Evolutionary conservation across 2,113 vertebrate genomes (phyloP).

Genomic region (Ptyas mucosa): DNA sequence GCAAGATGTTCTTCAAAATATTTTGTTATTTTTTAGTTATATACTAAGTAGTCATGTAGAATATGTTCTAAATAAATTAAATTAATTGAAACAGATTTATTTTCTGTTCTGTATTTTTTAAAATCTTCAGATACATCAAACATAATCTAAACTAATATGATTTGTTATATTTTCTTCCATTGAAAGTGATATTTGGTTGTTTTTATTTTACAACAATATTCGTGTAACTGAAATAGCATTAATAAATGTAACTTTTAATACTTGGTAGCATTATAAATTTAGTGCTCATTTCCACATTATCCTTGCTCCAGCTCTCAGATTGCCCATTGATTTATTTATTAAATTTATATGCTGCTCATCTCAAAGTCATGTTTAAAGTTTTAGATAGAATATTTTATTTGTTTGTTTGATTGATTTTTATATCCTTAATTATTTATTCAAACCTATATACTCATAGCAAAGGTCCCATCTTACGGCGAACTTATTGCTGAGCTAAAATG

Average conservation of each 20-base stretch:
- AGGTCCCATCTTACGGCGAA: neutral
- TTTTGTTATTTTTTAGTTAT: neutral
- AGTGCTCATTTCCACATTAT: neutral
- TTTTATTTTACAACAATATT: neutral
- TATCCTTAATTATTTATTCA: neutral
- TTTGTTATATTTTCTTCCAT: neutral
- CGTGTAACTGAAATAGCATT: neutral
- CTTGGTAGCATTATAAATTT: neutral
- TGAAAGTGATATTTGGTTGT: neutral
- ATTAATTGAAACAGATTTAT: neutral
- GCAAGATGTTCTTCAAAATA: neutral
- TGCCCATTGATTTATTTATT: neutral
- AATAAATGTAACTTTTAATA: neutral
- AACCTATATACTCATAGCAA: neutral
- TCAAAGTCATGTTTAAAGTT: neutral
- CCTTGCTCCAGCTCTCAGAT: neutral
- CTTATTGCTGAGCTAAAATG: neutral
- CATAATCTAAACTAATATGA: neutral
- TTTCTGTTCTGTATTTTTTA: neutral
- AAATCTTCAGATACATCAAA: neutral
- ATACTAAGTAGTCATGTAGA: neutral
- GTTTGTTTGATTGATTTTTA: neutral
- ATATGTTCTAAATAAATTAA: neutral
- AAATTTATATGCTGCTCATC: neutral
- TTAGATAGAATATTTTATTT: neutral